Percentiles rank a stretch among this genome's conserved stretches.
phyloP scores from a whole-genome alignment of 2,797 vertebrate genomes.

The Gouania willdenowi region DNA sequence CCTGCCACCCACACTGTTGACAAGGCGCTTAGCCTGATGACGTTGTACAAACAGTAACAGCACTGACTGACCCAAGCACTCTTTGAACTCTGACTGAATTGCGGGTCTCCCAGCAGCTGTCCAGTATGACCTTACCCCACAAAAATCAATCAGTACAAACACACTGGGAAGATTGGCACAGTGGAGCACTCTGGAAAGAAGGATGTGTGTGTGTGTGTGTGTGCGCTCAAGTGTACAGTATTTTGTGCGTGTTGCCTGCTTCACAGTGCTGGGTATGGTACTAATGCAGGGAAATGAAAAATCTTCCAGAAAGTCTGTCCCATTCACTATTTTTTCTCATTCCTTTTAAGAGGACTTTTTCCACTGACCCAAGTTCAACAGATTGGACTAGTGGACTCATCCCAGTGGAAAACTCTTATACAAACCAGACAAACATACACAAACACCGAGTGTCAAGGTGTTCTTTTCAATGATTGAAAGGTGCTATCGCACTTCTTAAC shows the following conservation, averaged over 20 bases:
- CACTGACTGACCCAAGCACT: slow-evolving; percentile 49
- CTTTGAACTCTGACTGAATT: slow-evolving; percentile 69
- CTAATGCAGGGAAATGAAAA: slow-evolving; percentile 26
- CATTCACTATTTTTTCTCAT: slow-evolving; percentile 5
- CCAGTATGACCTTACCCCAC: slow-evolving; percentile 62
- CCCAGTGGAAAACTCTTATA: slow-evolving; percentile 48
- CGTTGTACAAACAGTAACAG: slow-evolving; percentile 56
- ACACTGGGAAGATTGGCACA: slow-evolving; percentile 27
- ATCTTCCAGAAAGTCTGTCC: slow-evolving; percentile 30
- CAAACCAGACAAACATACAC: slow-evolving; percentile 23
- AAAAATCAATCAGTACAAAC: slow-evolving; percentile 71
- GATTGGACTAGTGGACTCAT: slow-evolving; percentile 49
- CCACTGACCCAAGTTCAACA: slow-evolving; percentile 45
- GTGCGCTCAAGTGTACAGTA: slow-evolving; percentile 2
- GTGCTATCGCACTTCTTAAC: slow-evolving; percentile 55
- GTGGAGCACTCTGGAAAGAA: slow-evolving; percentile 9
- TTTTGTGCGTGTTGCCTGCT: slow-evolving; percentile 2
- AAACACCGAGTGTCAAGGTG: slow-evolving; percentile 34
- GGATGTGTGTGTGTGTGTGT: slow-evolving; percentile 6
- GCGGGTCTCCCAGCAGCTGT: slow-evolving; percentile 63
- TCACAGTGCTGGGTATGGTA: slow-evolving; percentile 27
- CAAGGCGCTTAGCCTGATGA: slow-evolving; percentile 48
- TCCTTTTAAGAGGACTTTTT: slow-evolving; percentile 15
- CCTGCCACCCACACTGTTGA: slow-evolving; percentile 56
- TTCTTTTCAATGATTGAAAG: slow-evolving; percentile 62